phyloP scores from a whole-genome alignment of 2,888 invertebrate genomes.

The Tineola bisselliella region DNA sequence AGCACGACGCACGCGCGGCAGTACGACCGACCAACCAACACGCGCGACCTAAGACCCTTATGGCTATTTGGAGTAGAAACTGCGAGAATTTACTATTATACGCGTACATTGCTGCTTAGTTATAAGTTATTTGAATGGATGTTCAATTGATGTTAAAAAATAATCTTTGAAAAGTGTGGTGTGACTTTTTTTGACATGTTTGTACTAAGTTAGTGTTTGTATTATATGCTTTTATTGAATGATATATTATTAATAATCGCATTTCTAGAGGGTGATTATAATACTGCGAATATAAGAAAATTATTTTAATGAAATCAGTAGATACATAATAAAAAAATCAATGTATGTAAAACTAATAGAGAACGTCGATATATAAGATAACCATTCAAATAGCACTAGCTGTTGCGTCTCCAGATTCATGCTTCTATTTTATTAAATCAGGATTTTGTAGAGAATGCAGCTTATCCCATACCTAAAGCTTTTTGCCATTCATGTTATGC shows the following conservation, averaged over 20 bases:
- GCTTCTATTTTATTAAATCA: conserved; percentile 57
- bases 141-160: too few species aligned
- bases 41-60: conserved; percentile 12
- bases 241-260: too few species aligned
- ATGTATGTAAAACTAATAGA: conserved; percentile 23
- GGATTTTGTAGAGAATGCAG: conserved; percentile 31
- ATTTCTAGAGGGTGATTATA: too few species aligned
- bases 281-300: too few species aligned
- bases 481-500: conserved; percentile 57
- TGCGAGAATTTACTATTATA: neutral
- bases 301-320: neutral
- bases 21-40: conserved; percentile 31
- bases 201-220: too few species aligned
- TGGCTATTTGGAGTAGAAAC: neutral
- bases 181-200: too few species aligned
- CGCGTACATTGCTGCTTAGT: neutral
- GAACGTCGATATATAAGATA: conserved; percentile 18
- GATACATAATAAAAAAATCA: neutral
- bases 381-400: conserved; percentile 13
- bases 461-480: conserved; percentile 36
- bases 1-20: conserved; percentile 58
- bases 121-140: too few species aligned
- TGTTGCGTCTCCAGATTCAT: conserved; percentile 32
- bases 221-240: too few species aligned
- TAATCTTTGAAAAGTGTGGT: too few species aligned